These are phyloP conservation scores for Scolopax rusticola DNA, from an alignment of 2,797 vertebrate genomes.

Conservation along the genomic window DNA sequence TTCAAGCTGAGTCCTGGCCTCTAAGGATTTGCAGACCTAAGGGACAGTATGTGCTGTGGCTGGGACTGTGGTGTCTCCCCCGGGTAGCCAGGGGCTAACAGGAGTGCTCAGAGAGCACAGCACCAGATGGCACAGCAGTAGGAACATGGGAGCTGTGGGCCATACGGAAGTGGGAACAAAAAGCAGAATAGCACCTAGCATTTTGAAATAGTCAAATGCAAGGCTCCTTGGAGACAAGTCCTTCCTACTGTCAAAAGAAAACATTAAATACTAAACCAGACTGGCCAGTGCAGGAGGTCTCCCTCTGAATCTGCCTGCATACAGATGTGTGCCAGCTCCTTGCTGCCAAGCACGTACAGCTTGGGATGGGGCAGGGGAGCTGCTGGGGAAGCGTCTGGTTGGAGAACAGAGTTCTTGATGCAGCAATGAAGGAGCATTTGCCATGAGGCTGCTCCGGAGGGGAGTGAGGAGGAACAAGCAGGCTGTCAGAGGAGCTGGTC, in stretches of 20 bases:
- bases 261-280: neutral
- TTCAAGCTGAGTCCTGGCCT: neutral
- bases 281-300: neutral
- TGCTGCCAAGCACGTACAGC: accelerated
- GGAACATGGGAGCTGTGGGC: neutral
- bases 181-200: neutral
- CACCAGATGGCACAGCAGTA: accelerated
- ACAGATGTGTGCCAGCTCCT: accelerated
- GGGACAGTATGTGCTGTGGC: neutral
- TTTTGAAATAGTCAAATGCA: neutral
- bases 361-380: neutral
- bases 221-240: neutral
- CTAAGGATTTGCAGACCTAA: neutral
- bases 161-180: neutral
- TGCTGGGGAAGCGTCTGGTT: neutral
- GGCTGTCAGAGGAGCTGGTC: neutral
- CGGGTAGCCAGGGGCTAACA: neutral
- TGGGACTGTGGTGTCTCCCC: neutral
- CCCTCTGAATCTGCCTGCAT: neutral
- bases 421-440: neutral
- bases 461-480: neutral
- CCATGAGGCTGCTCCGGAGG: neutral
- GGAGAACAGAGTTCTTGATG: neutral
- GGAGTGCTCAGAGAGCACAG: neutral
- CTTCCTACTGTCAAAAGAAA: neutral